Percentiles rank a stretch among this genome's conserved stretches.
phyloP scores from a whole-genome alignment of 2,797 vertebrate genomes.

The Ateles fusciceps region DNA sequence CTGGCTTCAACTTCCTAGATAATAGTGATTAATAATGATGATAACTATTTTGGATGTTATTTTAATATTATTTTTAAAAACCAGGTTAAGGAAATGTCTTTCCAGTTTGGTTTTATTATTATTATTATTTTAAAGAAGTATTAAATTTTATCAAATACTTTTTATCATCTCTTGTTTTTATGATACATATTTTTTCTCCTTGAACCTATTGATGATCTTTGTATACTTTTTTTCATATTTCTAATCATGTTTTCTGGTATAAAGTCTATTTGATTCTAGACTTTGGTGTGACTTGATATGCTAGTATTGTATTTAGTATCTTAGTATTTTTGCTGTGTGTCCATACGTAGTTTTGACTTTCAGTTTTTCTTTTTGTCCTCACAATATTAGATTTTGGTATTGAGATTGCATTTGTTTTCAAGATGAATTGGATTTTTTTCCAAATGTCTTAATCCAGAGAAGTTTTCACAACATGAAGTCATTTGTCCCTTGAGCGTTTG shows the following conservation, averaged over 20 bases:
- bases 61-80: not conserved
- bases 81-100: not conserved
- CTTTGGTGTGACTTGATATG: not conserved
- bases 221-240: not conserved
- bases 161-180: not conserved
- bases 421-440: not conserved
- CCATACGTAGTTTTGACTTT: not conserved
- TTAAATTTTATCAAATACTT: not conserved
- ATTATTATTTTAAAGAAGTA: not conserved
- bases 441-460: not conserved
- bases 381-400: not conserved
- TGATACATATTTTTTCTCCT: not conserved
- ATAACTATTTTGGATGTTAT: not conserved
- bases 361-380: not conserved
- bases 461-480: not conserved
- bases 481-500: not conserved
- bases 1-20: not conserved
- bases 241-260: not conserved
- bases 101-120: not conserved
- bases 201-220: not conserved
- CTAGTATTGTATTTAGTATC: not conserved
- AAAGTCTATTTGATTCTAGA: not conserved
- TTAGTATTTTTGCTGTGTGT: not conserved
- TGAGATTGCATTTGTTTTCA: not conserved
- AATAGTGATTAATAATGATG: not conserved